A percentile compares a stretch with the other conserved stretches of the same genome.
Conservation (phyloP, 1,140 invertebrate genomes). For the Heliconius hewitsoni region DNA sequence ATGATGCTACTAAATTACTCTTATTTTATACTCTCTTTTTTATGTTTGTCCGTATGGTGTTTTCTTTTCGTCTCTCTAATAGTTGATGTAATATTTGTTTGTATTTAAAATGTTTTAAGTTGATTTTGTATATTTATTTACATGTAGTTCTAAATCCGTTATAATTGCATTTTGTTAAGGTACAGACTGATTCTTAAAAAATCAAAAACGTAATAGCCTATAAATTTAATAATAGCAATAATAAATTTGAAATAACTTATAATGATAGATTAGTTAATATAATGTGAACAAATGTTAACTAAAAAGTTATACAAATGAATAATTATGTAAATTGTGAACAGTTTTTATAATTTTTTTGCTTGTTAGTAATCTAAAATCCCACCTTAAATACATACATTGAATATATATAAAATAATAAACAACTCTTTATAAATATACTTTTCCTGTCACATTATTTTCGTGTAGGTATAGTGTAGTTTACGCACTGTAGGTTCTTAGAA, state of each 20-base stretch:
- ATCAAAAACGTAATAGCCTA: no score
- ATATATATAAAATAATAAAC: neutral
- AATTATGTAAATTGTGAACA: no score
- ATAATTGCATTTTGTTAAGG: no score
- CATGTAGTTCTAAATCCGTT: no score
- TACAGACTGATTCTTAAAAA: no score
- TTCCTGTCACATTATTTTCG: neutral
- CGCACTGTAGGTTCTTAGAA: constrained; percentile 20
- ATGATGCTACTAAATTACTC: constrained; percentile 11
- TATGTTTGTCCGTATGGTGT: neutral
- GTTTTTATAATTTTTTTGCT: neutral
- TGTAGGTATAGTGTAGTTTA: neutral
- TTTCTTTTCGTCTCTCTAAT: neutral
- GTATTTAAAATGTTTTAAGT: neutral
- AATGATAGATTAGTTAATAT: no score
- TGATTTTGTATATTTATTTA: no score
- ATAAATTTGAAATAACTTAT: no score
- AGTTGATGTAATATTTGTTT: neutral
- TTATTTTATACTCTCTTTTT: neutral
- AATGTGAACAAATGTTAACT: no score
- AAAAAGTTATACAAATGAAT: no score
- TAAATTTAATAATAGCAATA: no score
- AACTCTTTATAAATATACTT: neutral
- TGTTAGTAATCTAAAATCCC: neutral
- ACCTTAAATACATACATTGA: neutral